Evolutionary conservation across 2,113 vertebrate genomes (phyloP), one percentile per base, ranked within the genome.

Genomic region (Butorides virescens): DNA sequence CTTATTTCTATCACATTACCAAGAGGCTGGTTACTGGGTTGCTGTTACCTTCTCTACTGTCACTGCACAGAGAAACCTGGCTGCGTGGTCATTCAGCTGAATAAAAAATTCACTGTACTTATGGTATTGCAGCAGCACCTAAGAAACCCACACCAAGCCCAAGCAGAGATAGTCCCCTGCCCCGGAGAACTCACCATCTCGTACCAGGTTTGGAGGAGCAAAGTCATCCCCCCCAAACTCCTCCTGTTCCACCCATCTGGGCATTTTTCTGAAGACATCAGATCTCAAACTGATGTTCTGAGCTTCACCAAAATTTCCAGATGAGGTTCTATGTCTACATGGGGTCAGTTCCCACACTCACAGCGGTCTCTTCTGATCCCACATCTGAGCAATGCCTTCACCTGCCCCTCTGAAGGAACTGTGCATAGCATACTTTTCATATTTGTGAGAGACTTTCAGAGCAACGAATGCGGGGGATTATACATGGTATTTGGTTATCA

Each of bases 381-480:
- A 15, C 20, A 16, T n/a, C 15, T 27, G 46, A 96, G 75, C 15
- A 18, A 81, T 26, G 34, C 14, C 52, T 92, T 67, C 62, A 49
- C 50, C 26, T 39, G 53, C 27, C 58, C 26, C 49, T 36, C 61
- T 10, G 4, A 39, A 77, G 27, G n/a, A 86, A 46, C 73, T 15
- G 50, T 34, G 56, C 4, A 7, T 9, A 76, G 71, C 37, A 36
- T 34, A 77, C 9, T 15, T 19, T 92, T 87, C 47, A 25, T 30
- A n/a, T 77, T 56, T 91, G 37, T 23, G 65, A 94, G 34, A 77
- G 75, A 67, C 59, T 70, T 63, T 52, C 82, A 93, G 82, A 88
- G 63, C 27, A 85, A 88, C 1, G 3, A 59, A 52, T 7, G 12
- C 79, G 76, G 26, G 36, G 32, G 86, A 90, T 83, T 47, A 80